phyloP scores from a whole-genome alignment of 1,140 invertebrate genomes.

The Atta texana region DNA sequence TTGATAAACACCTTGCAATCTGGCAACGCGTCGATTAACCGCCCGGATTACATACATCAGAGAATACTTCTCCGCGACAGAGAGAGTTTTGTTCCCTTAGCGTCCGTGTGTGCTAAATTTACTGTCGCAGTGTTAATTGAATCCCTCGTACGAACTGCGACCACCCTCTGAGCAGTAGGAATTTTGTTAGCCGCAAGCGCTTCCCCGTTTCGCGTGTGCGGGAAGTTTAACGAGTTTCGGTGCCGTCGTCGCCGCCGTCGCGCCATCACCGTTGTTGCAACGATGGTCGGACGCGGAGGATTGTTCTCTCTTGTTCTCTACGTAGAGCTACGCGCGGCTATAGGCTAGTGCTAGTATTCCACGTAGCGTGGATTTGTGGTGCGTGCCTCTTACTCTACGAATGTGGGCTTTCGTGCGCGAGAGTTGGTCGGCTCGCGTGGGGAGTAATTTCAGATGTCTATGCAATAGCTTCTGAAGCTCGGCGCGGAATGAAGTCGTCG shows the following conservation, averaged over 20 bases:
- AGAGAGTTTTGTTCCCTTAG: not conserved
- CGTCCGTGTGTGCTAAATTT: conserved; percentile 54
- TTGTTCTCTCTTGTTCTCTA: conserved; percentile 39
- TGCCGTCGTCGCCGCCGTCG: not conserved
- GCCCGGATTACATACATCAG: not conserved
- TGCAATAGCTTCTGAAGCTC: conserved; percentile 51
- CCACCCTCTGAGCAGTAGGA: conserved; percentile 30
- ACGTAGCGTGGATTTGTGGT: conserved; percentile 59
- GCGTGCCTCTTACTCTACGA: conserved; percentile 49
- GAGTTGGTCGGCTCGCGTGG: conserved; percentile 31
- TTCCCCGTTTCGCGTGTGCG: conserved; percentile 41
- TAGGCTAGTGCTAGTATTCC: conserved; percentile 35
- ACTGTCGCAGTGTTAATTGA: conserved; percentile 53
- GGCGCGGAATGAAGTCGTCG: conserved; percentile 44
- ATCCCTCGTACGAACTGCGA: conserved; percentile 45
- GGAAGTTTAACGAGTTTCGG: conserved; percentile 60
- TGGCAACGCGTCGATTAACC: conserved; percentile 6
- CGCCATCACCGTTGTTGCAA: not conserved
- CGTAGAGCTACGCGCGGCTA: not conserved
- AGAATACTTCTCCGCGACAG: not conserved
- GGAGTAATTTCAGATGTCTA: conserved; percentile 37
- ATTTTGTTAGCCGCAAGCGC: conserved; percentile 50
- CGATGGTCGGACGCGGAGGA: not conserved
- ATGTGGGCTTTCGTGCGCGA: conserved; percentile 8
- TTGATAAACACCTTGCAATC: not conserved